phyloP scores from a whole-genome alignment of 2,113 vertebrate species.

The Jacana jacana region DNA sequence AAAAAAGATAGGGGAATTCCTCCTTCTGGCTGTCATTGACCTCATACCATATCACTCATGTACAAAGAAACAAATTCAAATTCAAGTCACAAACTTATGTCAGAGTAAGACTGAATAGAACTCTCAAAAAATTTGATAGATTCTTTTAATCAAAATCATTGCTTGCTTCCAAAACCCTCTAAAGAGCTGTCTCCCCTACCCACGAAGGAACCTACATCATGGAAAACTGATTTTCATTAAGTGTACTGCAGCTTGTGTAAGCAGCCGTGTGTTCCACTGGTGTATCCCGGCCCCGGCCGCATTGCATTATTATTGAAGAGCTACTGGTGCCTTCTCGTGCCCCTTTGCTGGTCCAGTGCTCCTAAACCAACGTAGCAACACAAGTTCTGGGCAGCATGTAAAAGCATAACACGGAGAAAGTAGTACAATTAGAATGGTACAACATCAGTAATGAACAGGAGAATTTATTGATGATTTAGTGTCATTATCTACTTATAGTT shows the following conservation, averaged over 20 bases:
- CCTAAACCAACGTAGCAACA: no score
- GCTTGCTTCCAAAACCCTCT: not conserved
- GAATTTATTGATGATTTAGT: not conserved
- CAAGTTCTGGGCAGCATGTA: not conserved
- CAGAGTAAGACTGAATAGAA: not conserved
- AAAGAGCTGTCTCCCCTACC: not conserved
- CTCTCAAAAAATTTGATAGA: rapidly evolving
- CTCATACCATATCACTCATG: not conserved
- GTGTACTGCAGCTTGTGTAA: not conserved
- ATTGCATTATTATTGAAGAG: no score
- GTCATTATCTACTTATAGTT: not conserved
- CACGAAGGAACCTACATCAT: not conserved
- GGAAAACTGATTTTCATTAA: not conserved
- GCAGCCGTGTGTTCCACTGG: not conserved
- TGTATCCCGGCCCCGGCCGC: not conserved
- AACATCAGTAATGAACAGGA: not conserved
- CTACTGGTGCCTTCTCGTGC: not conserved
- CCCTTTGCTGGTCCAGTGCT: not conserved
- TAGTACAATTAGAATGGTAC: not conserved
- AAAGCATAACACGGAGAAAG: not conserved
- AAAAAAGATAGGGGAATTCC: not conserved
- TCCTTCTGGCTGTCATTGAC: not conserved
- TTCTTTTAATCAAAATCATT: not conserved
- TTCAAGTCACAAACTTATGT: not conserved
- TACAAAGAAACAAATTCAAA: not conserved